Base-by-base conservation (phyloP, 2,888 invertebrate species). In the Xestia ashworthii region DNA sequence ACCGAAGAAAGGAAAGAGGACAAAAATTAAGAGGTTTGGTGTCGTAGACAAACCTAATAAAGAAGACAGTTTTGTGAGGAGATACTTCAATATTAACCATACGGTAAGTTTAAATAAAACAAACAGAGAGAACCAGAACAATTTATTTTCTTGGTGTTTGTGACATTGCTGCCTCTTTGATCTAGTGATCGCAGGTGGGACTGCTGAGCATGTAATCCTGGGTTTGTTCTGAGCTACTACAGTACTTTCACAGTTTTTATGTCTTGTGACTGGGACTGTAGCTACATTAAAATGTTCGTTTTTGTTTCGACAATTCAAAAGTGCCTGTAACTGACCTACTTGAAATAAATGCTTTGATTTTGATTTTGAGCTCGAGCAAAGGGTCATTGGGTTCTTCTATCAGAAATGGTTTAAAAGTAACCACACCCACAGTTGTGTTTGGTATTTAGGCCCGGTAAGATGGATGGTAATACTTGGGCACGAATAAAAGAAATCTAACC, bases 71-170 rank as follows among this genome's bases (percentile, higher is more conserved):
- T 65, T n/a, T 58, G n/a, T 69, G 14, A 38, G 1, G 38, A 64
- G 64, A 14, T 80, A 58, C 55, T 80, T 69, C 55, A 25, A 76
- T 46, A 12, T 69, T 50, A n/a, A 9, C 0, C 3, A 0, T 6
- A 58, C 0, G 58, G 46, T 64, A 41, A 64, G 64, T 38, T 41
- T 25, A 25, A 58, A 58, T 25, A 25, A 25, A 58, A 25, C 14
- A 1, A 58, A 58, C n/a, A 58, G 6, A 64, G 6, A 64, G 38
- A 22, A 22, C 38, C 16, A 38, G 5, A 22, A 62, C 1, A 11
- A 62, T 0, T 11, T 62, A 8, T 32, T 62, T 38, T 19, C n/a
- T 55, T 25, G 55, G 25, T 55, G 5, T 55, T n/a, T 5, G n/a
- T n/a, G n/a, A 55, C n/a, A n/a, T 55, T 55, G 11, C 11, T 55